Evolutionary conservation across 2,113 vertebrate species (phyloP), one percentile per base, ranked within the genome.

Genomic region (Oplegnathus fasciatus): DNA sequence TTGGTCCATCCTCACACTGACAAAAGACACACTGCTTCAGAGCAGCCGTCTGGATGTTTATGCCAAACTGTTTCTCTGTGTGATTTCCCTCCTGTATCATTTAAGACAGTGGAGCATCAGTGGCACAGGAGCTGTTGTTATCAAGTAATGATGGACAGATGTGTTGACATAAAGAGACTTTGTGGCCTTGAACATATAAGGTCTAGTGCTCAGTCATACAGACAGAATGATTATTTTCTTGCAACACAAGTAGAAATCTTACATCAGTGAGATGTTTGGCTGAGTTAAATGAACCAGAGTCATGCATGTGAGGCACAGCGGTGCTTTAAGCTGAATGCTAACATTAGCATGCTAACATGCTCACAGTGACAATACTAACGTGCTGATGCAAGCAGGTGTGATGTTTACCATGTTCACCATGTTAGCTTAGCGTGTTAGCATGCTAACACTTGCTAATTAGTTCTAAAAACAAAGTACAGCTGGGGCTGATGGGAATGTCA

Each of bases 1-100:
- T 73, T 80, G 73, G 75, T 58, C 32, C 55, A 37, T 48, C 37
- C 9, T 65, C 54, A 61, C 2, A 9, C 4, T 55, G 71, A 80
- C 52, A 60, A 26, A 83, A 80, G 83, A 67, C 68, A 75, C 34
- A 7, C 28, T 52, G 67, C 61, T 57, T 62, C 48, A 7, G n/a
- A 32, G 46, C 68, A 26, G 5, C 46, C 1, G 0, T 34, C 50
- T 30, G 20, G 8, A 40, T 68, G 65, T 62, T 80, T 42, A 52
- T 26, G 44, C 52, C 34, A 68, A 77, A n/a, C 7, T 14, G 24
- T 66, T 54, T 80, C 3, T 52, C 44, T 80, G 57, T 30, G n/a
- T 13, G 46, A 32, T 55, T 72, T 22, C 50, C 30, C 9, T 20
- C 11, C 4, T 11, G 17, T 6, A 48, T 30, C 1, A 22, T 75